Conservation (phyloP, 2,888 invertebrate species). For the Acleris literana region DNA sequence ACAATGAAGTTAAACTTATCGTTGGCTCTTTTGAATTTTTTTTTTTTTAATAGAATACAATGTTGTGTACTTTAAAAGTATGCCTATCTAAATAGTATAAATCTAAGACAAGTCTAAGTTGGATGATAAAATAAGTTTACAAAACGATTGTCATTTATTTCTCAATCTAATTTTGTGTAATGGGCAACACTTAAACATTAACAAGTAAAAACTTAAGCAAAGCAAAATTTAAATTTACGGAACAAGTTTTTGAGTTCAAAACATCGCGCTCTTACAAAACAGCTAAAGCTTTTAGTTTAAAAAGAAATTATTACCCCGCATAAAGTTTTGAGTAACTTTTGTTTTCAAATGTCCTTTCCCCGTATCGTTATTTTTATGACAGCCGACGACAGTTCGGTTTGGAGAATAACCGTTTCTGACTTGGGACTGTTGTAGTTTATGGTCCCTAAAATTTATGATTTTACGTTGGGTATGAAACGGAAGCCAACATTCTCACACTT, state of each 20-base stretch:
- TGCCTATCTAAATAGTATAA: no score
- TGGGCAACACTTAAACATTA: background rate
- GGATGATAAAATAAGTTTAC: no score
- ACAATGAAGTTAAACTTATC: no score
- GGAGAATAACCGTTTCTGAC: slow-evolving; percentile 53
- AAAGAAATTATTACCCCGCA: slow-evolving; percentile 58
- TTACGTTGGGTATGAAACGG: slow-evolving; percentile 19
- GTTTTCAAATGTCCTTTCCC: slow-evolving; percentile 58
- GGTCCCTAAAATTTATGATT: slow-evolving; percentile 38
- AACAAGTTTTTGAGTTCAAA: slow-evolving; percentile 6
- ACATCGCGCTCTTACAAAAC: slow-evolving; percentile 11
- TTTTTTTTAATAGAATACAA: no score
- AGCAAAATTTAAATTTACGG: background rate
- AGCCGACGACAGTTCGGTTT: slow-evolving; percentile 61
- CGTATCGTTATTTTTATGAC: slow-evolving; percentile 55
- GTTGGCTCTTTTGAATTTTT: no score
- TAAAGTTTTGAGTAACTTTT: slow-evolving; percentile 65
- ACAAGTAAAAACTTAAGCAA: background rate
- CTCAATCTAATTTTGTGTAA: background rate
- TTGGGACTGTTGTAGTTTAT: slow-evolving; percentile 50
- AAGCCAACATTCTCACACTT: slow-evolving; percentile 27
- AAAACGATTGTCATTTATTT: no score
- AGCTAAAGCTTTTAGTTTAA: slow-evolving; percentile 39
- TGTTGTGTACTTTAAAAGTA: no score
- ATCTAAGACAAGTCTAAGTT: no score